A percentile compares a stretch with the other conserved stretches of the same genome.
Evolutionary conservation across 2,888 invertebrate species (phyloP).

Genomic region (Cryptus viduatorius): DNA sequence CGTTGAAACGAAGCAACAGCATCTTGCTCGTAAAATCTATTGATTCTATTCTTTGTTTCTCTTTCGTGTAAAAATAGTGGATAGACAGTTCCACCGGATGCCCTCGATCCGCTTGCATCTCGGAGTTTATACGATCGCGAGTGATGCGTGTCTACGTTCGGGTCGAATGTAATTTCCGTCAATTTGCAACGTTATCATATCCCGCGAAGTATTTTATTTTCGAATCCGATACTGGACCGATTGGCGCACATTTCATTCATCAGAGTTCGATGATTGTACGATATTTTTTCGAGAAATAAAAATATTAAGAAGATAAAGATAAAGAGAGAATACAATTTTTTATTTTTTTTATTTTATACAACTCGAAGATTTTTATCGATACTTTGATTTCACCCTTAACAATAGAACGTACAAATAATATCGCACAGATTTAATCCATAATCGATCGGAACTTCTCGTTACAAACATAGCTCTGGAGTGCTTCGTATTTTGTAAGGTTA

Average conservation of each 20-base stretch:
- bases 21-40: constrained; percentile 52
- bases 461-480: neutral
- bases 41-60: constrained; percentile 42
- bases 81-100: constrained; percentile 29
- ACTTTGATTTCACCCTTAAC: no score
- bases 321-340: no score
- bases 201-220: neutral
- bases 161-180: constrained; percentile 39
- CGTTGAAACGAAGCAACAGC: constrained; percentile 25
- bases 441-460: no score
- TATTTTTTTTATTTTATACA: no score
- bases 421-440: no score
- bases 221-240: neutral
- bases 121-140: neutral
- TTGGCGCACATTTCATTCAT: constrained; percentile 18
- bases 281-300: constrained; percentile 4
- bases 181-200: constrained; percentile 40
- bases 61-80: constrained; percentile 3
- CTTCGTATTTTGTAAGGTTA: neutral
- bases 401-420: no score
- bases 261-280: constrained; percentile 9
- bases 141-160: constrained; percentile 14
- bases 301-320: no score
- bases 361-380: no score
- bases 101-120: neutral